Percentiles rank a stretch among this genome's conserved stretches.
These are phyloP conservation scores for Sminthurides bifidus DNA, from an alignment of 1,140 invertebrate genomes.

Conservation along the genomic window DNA sequence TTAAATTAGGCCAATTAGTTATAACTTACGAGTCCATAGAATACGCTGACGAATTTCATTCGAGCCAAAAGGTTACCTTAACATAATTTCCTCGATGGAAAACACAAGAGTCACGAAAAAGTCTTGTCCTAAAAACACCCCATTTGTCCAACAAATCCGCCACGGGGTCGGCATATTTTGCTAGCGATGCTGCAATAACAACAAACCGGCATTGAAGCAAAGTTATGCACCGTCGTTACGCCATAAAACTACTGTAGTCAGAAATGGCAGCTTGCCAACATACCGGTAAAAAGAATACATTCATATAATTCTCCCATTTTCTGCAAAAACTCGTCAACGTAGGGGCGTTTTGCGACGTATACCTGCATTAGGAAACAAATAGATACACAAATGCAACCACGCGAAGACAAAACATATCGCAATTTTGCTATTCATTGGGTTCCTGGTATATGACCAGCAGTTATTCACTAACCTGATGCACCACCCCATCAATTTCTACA, in stretches of 20 bases:
- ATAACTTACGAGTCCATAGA: neutral
- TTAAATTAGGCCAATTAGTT: constrained; percentile 4
- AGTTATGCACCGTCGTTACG: neutral
- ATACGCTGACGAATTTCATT: too few relatives aligned
- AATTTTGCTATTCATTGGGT: too few relatives aligned
- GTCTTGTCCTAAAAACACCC: constrained; percentile 88
- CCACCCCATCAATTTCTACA: constrained; percentile 97
- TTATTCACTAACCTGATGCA: constrained; percentile 76
- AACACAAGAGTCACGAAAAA: constrained; percentile 99
- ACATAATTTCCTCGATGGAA: constrained; percentile 99
- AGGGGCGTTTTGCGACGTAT: constrained; percentile 96
- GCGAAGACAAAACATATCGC: neutral
- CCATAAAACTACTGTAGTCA: neutral
- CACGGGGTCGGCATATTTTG: constrained; percentile 95
- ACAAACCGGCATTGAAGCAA: constrained; percentile 3
- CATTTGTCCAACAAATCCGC: constrained; percentile 95
- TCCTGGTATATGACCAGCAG: too few relatives aligned
- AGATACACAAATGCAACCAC: neutral
- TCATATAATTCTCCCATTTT: constrained; percentile 97
- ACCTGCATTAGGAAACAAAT: constrained; percentile 54
- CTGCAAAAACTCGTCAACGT: constrained; percentile 97
- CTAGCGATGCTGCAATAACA: constrained; percentile 30
- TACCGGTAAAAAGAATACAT: constrained; percentile 93
- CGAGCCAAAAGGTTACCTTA: constrained; percentile 46
- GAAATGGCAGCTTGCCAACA: neutral